These are phyloP conservation scores for Arge pagana DNA, from an alignment of 2,888 invertebrate species.

Conservation along the genomic window DNA sequence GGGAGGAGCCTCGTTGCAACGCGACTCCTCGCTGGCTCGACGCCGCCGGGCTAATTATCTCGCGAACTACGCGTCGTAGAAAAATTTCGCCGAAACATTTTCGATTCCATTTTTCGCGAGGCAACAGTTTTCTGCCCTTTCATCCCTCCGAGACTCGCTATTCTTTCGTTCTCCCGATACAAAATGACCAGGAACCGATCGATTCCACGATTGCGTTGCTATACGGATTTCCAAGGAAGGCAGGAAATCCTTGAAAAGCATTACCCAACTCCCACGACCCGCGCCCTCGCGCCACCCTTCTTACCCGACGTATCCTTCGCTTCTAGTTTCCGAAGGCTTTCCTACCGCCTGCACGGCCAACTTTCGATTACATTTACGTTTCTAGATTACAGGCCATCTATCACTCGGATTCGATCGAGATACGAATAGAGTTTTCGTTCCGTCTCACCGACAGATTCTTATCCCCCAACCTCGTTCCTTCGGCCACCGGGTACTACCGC, in stretches of 20 bases:
- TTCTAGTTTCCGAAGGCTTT: conserved; percentile 18
- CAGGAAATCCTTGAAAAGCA: conserved; percentile 6
- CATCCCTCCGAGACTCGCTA: background rate
- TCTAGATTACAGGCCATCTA: conserved; percentile 48
- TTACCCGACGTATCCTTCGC: background rate
- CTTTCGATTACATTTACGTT: conserved; percentile 25
- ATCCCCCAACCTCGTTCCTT: conserved; percentile 35
- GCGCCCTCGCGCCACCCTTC: conserved; percentile 1
- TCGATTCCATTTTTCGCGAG: background rate
- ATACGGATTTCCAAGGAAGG: background rate
- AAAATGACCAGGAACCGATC: background rate
- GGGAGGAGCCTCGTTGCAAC: no score
- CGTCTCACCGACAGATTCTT: conserved; percentile 37
- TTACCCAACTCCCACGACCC: no score
- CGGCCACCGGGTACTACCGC: conserved; percentile 20
- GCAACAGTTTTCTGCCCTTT: background rate
- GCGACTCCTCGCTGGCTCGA: no score
- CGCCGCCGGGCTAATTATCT: no score
- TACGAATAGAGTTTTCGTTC: conserved; percentile 38
- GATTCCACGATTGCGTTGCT: background rate
- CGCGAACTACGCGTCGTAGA: background rate
- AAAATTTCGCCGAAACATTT: background rate
- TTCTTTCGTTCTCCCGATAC: background rate
- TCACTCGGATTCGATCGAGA: conserved; percentile 49
- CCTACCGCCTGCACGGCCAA: background rate